Conservation (phyloP, 2,113 vertebrate genomes). For the Brachypodius melanocephalos region DNA sequence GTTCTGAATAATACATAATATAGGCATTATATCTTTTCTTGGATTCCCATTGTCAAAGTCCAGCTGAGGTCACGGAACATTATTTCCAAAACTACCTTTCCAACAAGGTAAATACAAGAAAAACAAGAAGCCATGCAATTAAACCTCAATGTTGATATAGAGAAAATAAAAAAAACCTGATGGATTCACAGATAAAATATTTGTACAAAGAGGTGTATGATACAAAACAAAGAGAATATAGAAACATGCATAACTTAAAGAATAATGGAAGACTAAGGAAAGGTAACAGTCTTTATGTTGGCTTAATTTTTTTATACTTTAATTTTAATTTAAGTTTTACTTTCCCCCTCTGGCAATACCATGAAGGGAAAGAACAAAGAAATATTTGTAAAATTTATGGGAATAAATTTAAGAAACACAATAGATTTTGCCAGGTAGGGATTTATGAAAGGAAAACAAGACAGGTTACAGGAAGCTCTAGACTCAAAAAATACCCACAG, state of each 20-base stretch:
- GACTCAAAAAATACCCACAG: neutral
- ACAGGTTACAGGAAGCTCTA: neutral
- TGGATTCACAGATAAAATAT: neutral
- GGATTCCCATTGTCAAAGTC: neutral
- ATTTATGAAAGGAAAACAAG: neutral
- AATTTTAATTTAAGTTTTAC: neutral
- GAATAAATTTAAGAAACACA: neutral
- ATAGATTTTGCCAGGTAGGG: neutral
- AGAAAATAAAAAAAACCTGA: neutral
- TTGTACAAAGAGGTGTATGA: neutral
- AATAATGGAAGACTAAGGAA: neutral
- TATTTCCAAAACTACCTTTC: neutral
- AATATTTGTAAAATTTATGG: neutral
- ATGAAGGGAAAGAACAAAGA: neutral
- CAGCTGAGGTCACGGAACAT: neutral
- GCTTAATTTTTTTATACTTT: neutral
- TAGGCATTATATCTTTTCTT: neutral
- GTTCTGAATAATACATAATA: neutral
- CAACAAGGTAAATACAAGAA: neutral
- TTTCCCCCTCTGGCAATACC: neutral
- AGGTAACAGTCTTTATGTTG: neutral
- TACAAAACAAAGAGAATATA: neutral
- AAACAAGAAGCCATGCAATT: neutral
- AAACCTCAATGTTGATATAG: neutral
- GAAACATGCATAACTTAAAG: neutral